phyloP scores from a whole-genome alignment of 2,113 vertebrate species.

The Perognathus longimembris region DNA sequence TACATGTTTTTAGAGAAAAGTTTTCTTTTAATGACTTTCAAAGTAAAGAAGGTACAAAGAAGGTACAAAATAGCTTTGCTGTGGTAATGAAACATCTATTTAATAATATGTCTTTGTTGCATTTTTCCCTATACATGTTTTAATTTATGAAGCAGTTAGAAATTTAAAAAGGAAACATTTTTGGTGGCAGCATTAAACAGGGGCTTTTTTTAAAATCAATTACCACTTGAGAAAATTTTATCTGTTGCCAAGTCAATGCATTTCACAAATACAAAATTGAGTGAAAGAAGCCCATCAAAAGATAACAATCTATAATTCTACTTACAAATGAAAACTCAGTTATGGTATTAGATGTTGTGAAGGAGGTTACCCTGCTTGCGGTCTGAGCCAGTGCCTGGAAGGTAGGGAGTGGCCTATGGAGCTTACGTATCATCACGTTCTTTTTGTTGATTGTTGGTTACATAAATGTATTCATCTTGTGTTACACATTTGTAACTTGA shows the following conservation, averaged over 20 bases:
- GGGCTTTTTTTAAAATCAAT: neutral
- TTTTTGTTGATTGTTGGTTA: constrained; percentile 26
- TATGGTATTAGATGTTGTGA: neutral
- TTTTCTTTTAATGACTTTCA: constrained; percentile 33
- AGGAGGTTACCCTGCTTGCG: neutral
- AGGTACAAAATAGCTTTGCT: neutral
- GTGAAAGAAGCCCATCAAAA: constrained; percentile 9
- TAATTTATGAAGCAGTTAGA: neutral
- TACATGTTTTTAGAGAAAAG: constrained; percentile 27
- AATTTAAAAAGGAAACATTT: constrained; percentile 17
- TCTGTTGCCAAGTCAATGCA: neutral
- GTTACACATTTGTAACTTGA: neutral
- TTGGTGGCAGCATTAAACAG: neutral
- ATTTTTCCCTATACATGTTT: constrained; percentile 1
- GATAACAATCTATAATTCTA: neutral
- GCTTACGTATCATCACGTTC: neutral
- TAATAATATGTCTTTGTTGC: neutral
- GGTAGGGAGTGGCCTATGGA: neutral
- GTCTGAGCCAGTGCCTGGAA: neutral
- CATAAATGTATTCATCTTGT: neutral
- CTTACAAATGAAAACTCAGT: constrained; percentile 12
- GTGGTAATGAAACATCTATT: neutral
- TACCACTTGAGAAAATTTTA: constrained; percentile 44
- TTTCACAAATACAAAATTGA: neutral
- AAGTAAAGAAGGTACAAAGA: neutral